Conservation (phyloP, 2,888 invertebrate genomes). For the Drosophila neotestacea region DNA sequence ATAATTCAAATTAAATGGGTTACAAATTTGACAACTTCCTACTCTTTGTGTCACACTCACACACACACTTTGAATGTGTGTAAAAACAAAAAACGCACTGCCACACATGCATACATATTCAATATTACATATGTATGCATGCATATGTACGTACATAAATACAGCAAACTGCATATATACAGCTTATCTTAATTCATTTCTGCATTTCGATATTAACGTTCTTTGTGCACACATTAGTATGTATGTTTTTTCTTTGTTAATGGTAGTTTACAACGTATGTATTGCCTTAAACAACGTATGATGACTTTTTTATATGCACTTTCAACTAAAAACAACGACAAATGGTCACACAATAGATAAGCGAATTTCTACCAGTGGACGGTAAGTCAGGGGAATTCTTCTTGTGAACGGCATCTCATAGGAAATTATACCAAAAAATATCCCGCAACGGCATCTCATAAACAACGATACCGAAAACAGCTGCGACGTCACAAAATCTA, state of each 20-base stretch:
- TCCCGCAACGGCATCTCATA: too few species aligned
- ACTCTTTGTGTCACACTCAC: slow-evolving; percentile 51
- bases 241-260: slow-evolving; percentile 24
- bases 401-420: too few species aligned
- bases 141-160: slow-evolving; percentile 59
- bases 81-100: slow-evolving; percentile 59
- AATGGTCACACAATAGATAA: slow-evolving; percentile 64
- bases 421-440: too few species aligned
- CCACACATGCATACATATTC: slow-evolving; percentile 53
- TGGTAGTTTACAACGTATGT: slow-evolving; percentile 34
- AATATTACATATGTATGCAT: slow-evolving; percentile 53
- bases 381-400: too few species aligned
- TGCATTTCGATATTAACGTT: slow-evolving; percentile 36
- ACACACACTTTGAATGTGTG: slow-evolving; percentile 12
- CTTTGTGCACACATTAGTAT: slow-evolving; percentile 46
- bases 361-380: not conserved
- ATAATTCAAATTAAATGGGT: slow-evolving; percentile 36
- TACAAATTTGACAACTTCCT: slow-evolving; percentile 49
- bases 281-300: slow-evolving; percentile 31
- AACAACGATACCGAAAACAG: too few species aligned
- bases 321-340: slow-evolving; percentile 65
- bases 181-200: slow-evolving; percentile 59
- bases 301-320: slow-evolving; percentile 55
- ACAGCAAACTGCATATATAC: slow-evolving; percentile 63
- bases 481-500: too few species aligned